Conservation (phyloP, 1,140 invertebrate species). For the Drosophila mauritiana region DNA sequence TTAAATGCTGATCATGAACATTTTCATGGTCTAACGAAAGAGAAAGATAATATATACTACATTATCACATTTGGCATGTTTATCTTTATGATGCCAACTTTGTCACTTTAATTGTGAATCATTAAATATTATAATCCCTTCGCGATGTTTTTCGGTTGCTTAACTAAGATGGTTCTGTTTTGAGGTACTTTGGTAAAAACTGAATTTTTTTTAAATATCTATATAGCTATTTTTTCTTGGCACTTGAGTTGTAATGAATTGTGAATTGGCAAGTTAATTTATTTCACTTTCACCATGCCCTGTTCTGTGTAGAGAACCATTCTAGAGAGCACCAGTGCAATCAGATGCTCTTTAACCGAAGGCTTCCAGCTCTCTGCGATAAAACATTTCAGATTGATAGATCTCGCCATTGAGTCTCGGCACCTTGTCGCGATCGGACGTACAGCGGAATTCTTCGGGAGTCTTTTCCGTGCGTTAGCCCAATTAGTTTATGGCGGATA, state of each 20-base stretch:
- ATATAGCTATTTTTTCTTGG: too few relatives aligned
- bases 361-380: conserved; percentile 7
- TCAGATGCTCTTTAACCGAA: too few relatives aligned
- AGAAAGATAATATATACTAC: conserved; percentile 42
- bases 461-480: not conserved
- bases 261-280: not conserved
- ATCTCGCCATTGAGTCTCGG: conserved; percentile 48
- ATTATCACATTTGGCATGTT: conserved; percentile 43
- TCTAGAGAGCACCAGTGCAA: not conserved
- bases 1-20: not conserved
- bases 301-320: conserved; percentile 2
- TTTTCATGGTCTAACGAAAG: conserved; percentile 14
- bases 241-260: too few relatives aligned
- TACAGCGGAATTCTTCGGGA: conserved; percentile 8
- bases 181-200: not conserved
- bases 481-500: conserved; percentile 38
- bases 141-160: not conserved
- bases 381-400: conserved; percentile 21
- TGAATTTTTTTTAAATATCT: not conserved
- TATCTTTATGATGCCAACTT: conserved; percentile 59
- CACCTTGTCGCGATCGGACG: conserved; percentile 41
- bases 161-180: not conserved
- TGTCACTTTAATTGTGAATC: conserved; percentile 52
- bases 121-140: conserved; percentile 32
- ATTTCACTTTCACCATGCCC: conserved; percentile 8